Evolutionary conservation across 2,888 invertebrate genomes (phyloP), one percentile per base, ranked within the genome.

Genomic region (Apocheima hispidaria): DNA sequence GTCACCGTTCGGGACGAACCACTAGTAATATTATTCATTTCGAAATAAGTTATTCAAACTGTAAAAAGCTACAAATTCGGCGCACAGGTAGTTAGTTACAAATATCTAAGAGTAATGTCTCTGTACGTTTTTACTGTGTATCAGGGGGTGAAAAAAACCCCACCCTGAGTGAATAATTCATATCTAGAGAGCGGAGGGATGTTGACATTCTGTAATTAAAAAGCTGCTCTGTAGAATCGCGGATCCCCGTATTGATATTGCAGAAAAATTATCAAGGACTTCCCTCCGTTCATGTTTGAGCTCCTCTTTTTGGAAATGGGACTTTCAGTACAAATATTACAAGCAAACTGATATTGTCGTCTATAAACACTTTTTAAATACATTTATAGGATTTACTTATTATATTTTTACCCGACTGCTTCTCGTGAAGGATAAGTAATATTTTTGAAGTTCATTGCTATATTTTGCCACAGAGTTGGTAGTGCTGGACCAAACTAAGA

Each of bases 121-220:
- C 51, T 51, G 38, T 28, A 0, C 12, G 9, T 40, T 20, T 5
- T n/a, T 20, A n/a, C 20, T 16, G 28, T 7, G 26, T 35, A 12
- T 4, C 4, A 21, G 43, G 61, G 44, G 50, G 38, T 60, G 48
- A 58, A 40, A 54, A 59, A 60, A 64, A 50, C 46, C 59, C 52
- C 41, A 65, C 70, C 54, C 63, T 62, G 54, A 69, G 70, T 88
- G 84, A 89, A 89, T 88, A 81, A 88, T 87, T 87, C 87, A 89
- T 83, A 63, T 68, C 73, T 55, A 44, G 21, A 54, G 60, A 49
- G 55, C 68, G 71, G 71, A 68, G 64, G 38, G 56, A 56, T 86
- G 86, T 90, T 89, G 87, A 88, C 85, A 85, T 76, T 72, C 70
- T 77, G 84, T 88, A 89, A 89, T 88, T 88, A 89, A 88, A 89